Evolutionary conservation across 1,140 invertebrate species (phyloP).

Genomic region (Drosophila ercepeae): DNA sequence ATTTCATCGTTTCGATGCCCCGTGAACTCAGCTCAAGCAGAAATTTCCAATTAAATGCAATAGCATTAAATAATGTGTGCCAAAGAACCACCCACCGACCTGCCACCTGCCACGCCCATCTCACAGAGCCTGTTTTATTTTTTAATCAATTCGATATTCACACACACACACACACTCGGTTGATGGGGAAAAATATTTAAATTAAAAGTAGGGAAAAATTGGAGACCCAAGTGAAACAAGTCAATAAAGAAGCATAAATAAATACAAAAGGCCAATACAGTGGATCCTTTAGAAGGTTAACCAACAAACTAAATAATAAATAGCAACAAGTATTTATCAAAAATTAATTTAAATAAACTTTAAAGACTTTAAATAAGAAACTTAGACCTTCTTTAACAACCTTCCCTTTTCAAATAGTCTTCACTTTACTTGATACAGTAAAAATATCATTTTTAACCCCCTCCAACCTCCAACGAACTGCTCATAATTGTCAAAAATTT

Average conservation of each 20-base stretch:
- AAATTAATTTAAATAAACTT: no score
- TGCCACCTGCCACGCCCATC: not conserved
- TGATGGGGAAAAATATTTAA: slow-evolving; percentile 39
- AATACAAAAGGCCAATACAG: slow-evolving; percentile 22
- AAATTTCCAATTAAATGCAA: slow-evolving; percentile 70
- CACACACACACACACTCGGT: slow-evolving; percentile 18
- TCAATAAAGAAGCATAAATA: slow-evolving; percentile 42
- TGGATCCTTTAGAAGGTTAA: not conserved
- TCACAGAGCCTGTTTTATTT: slow-evolving; percentile 35
- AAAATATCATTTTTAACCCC: not conserved
- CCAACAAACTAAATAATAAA: not conserved
- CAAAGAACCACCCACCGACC: slow-evolving; percentile 6
- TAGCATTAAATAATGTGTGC: slow-evolving; percentile 53
- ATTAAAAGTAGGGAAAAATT: slow-evolving; percentile 10
- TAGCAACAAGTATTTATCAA: not conserved
- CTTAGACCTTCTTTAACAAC: no score
- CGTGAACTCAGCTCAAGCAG: slow-evolving; percentile 47
- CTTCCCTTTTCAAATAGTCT: no score
- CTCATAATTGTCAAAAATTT: slow-evolving; percentile 41
- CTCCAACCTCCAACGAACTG: no score
- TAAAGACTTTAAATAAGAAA: no score
- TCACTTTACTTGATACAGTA: no score
- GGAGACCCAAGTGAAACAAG: slow-evolving; percentile 37
- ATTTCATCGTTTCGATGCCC: slow-evolving; percentile 50
- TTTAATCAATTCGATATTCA: slow-evolving; percentile 58